Evolutionary conservation across 2,113 vertebrate genomes (phyloP).

Genomic region (Burhinus oedicnemus): DNA sequence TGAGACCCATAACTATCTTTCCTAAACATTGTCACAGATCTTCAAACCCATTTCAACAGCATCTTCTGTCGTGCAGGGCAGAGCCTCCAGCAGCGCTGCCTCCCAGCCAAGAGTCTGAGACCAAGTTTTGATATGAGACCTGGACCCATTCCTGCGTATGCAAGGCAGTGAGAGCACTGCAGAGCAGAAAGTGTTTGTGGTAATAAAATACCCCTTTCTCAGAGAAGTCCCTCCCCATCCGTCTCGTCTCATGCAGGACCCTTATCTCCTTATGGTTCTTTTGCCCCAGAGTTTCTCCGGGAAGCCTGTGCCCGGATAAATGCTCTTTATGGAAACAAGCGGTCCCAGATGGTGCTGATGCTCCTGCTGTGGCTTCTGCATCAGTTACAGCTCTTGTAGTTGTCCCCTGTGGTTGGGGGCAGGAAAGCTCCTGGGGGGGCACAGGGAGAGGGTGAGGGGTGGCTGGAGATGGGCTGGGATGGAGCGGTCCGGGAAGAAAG

Average conservation of each 20-base stretch:
- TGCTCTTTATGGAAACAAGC: not conserved
- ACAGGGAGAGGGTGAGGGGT: fast-evolving
- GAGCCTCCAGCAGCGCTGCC: not conserved
- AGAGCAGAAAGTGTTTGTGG: not conserved
- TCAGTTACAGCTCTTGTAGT: not conserved
- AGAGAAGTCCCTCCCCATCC: not conserved
- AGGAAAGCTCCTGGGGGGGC: too few relatives aligned
- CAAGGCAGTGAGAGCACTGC: not conserved
- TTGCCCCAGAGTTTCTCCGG: not conserved
- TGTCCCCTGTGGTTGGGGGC: not conserved
- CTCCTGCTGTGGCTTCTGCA: not conserved
- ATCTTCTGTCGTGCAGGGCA: fast-evolving
- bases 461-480: not conserved
- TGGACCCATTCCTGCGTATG: not conserved
- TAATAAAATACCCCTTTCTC: not conserved
- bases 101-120: not conserved
- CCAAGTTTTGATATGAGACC: not conserved
- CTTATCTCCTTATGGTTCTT: not conserved
- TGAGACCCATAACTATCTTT: not conserved
- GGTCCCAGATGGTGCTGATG: not conserved
- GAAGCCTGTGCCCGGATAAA: not conserved
- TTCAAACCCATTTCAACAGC: not conserved
- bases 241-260: not conserved
- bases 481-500: not conserved
- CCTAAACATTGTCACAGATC: not conserved